A percentile compares a stretch with the other conserved stretches of the same genome.
These are phyloP conservation scores for Periophthalmus modestus DNA, from an alignment of 2,113 vertebrate species.

Conservation along the genomic window DNA sequence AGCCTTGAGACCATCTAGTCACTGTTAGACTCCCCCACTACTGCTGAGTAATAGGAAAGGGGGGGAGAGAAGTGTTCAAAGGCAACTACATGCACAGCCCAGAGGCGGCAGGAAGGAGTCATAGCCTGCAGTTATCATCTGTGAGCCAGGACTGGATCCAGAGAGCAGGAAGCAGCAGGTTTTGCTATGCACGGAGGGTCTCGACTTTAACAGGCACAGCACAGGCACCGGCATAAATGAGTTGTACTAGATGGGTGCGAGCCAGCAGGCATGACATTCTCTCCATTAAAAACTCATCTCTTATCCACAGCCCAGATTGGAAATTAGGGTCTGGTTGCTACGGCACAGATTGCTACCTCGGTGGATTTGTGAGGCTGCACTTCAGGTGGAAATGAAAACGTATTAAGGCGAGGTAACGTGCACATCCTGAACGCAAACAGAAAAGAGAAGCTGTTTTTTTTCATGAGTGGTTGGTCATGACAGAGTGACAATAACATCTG, in stretches of 20 bases:
- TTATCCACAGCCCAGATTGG: conserved; percentile 45
- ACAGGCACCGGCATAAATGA: conserved; percentile 48
- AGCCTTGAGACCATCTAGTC: conserved; percentile 28
- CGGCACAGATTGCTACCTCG: conserved; percentile 34
- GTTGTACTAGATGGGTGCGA: conserved; percentile 41
- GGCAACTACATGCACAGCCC: conserved; percentile 29
- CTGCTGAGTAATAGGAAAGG: conserved; percentile 35
- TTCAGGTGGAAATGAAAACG: conserved; percentile 44
- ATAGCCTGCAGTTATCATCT: conserved; percentile 41
- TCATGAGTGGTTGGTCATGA: conserved; percentile 13
- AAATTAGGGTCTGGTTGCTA: conserved; percentile 46
- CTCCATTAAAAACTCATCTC: conserved; percentile 66
- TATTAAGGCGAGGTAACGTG: conserved; percentile 51
- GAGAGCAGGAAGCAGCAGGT: conserved; percentile 27
- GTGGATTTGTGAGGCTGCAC: conserved; percentile 44
- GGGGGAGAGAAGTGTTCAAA: conserved; percentile 36
- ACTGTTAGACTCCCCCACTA: conserved; percentile 30
- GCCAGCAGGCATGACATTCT: conserved; percentile 63
- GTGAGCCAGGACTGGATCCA: conserved; percentile 30
- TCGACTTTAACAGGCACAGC: conserved; percentile 41
- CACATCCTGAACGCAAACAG: conserved; percentile 33
- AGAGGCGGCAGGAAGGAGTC: conserved; percentile 36
- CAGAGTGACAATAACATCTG: conserved; percentile 23
- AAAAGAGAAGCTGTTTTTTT: conserved; percentile 15
- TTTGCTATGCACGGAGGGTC: conserved; percentile 35